phyloP scores from a whole-genome alignment of 2,888 invertebrate species.

The Tricholauxania praeusta region DNA sequence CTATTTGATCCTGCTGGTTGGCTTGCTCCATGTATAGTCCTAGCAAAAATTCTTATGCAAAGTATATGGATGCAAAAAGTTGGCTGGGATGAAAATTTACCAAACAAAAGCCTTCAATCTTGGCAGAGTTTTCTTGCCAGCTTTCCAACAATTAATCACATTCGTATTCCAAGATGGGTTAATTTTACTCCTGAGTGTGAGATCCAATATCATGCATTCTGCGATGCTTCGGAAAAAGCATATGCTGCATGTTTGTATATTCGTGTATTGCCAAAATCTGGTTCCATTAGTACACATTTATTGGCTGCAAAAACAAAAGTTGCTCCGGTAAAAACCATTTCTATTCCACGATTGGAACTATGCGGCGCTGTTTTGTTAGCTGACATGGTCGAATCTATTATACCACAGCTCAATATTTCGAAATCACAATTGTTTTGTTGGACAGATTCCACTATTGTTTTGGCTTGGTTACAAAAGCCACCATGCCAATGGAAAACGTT shows the following conservation, averaged over 20 bases:
- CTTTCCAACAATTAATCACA: slow-evolving; percentile 16
- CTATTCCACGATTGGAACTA: slow-evolving; percentile 30
- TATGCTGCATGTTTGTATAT: slow-evolving; percentile 26
- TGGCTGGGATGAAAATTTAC: slow-evolving; percentile 10
- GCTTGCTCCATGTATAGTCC: slow-evolving; percentile 12
- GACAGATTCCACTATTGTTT: slow-evolving; percentile 34
- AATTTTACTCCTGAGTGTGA: slow-evolving; percentile 4
- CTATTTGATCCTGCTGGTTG: slow-evolving; percentile 23
- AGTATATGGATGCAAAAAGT: slow-evolving; percentile 7
- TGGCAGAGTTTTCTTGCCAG: neutral
- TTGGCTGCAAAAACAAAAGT: slow-evolving; percentile 35
- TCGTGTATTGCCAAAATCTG: neutral
- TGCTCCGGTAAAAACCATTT: slow-evolving; percentile 29
- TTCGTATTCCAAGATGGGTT: slow-evolving; percentile 36
- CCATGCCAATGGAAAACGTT: slow-evolving; percentile 29
- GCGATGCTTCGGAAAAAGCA: slow-evolving; percentile 37
- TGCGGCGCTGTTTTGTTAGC: too few species aligned
- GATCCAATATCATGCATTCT: slow-evolving; percentile 29
- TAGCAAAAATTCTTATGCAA: slow-evolving; percentile 15
- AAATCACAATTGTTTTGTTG: neutral
- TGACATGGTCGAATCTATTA: too few species aligned
- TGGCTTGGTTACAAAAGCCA: slow-evolving; percentile 32
- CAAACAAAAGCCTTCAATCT: neutral
- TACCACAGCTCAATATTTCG: neutral
- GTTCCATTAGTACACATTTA: slow-evolving; percentile 17